Conservation (phyloP, 2,888 invertebrate genomes). For the Pachycephus smyrnensis region DNA sequence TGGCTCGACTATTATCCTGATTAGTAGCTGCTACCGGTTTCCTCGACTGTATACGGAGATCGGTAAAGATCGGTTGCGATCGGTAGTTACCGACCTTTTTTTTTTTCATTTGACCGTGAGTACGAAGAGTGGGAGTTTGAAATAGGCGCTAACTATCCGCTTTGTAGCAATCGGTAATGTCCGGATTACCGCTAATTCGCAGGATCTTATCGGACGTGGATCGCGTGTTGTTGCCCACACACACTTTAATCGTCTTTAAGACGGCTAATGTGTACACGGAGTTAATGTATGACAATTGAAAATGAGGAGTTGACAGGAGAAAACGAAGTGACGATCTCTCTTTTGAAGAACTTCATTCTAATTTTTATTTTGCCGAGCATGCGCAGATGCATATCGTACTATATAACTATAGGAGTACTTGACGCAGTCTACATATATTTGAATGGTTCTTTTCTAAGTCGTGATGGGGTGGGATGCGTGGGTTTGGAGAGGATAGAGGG, state of each 20-base stretch:
- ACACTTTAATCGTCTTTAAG: neutral
- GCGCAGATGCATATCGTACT: neutral
- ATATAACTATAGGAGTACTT: neutral
- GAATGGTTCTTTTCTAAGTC: neutral
- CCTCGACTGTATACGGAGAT: neutral
- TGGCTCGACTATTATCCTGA: neutral
- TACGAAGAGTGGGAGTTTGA: neutral
- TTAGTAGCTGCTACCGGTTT: constrained; percentile 42
- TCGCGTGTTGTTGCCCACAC: neutral
- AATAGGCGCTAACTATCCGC: neutral
- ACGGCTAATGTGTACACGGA: neutral
- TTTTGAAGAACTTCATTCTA: neutral
- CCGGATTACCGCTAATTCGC: constrained; percentile 61
- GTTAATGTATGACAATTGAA: neutral
- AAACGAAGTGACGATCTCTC: neutral
- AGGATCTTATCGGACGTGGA: constrained; percentile 17
- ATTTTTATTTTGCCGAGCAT: neutral
- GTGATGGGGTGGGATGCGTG: neutral
- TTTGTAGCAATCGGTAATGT: constrained; percentile 42
- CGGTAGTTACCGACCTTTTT: neutral
- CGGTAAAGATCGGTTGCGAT: neutral
- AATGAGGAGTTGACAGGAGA: neutral
- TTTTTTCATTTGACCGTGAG: neutral
- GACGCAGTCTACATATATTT: neutral
- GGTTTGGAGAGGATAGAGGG: neutral